Conservation (phyloP, 2,113 vertebrate species). For the Cnemophilus loriae region DNA sequence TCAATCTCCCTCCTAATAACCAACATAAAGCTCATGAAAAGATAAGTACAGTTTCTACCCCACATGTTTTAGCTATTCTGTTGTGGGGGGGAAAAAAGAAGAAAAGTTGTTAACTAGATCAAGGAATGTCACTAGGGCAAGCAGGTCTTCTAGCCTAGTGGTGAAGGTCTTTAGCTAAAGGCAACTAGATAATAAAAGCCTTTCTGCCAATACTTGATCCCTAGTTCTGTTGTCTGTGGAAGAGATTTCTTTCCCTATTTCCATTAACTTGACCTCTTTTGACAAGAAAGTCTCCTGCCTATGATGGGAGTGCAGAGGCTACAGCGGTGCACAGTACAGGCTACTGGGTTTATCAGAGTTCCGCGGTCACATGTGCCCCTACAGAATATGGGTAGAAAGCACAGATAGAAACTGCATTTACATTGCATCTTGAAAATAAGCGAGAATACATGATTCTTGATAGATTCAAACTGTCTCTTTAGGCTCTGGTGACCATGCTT, state of each 20-base stretch:
- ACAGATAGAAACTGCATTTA: neutral
- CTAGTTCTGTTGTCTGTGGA: neutral
- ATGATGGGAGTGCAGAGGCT: neutral
- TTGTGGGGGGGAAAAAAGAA: fast-evolving
- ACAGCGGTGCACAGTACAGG: neutral
- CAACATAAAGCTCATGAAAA: neutral
- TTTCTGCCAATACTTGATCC: neutral
- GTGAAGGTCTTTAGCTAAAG: neutral
- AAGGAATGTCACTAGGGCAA: neutral
- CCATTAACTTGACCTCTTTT: neutral
- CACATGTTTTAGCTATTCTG: neutral
- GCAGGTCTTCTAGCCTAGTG: neutral
- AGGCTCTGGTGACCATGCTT: neutral
- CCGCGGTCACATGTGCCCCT: neutral
- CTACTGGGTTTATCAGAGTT: neutral
- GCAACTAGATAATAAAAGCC: neutral
- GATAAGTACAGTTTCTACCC: neutral
- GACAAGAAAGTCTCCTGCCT: neutral
- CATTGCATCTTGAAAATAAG: neutral
- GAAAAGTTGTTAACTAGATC: neutral
- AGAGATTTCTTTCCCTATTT: neutral
- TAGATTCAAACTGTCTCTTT: neutral
- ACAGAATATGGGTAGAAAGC: neutral
- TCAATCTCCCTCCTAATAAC: neutral
- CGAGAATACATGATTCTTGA: neutral